Evolutionary conservation across 2,113 vertebrate species (phyloP), one percentile per base, ranked within the genome.

Genomic region (Hippocampus guttulatus): DNA sequence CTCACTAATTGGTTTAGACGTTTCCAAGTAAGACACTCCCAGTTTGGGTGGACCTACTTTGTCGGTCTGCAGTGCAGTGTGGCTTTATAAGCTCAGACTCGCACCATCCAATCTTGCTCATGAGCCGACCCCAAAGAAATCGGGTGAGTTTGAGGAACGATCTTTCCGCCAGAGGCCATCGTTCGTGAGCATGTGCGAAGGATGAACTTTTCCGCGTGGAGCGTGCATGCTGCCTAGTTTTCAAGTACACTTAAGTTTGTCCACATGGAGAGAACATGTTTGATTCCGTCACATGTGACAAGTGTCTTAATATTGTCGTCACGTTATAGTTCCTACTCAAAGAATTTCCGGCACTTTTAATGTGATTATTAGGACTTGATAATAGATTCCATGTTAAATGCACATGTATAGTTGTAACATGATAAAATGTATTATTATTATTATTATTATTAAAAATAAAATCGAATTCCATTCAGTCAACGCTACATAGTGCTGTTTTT

Each of bases 11-110:
- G 93, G 92, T 91, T 91, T 94, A 93, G 92, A 92, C 70, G 61
- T 88, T 86, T 88, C 61, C 74, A 83, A 72, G 74, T 90, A 87
- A 72, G 95, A 95, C 95, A 94, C 96, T 94, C 94, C 95, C 94
- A 93, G 91, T 92, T 89, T 88, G 92, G 91, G 91, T 92, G 91
- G 91, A 88, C 81, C 88, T 62, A 64, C 78, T 81, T 60, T 81
- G 74, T 74, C 57, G 55, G 80, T 74, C 78, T 74, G 80, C 43
- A 47, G 64, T 67, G 78, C 87, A 87, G 80, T 84, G 77, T 76
- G 87, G 85, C 80, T 90, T 89, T 93, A 92, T 91, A 93, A 93
- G 88, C 78, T 81, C 75, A 38, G 84, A 73, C 70, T 72, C 80
- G 67, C 66, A 85, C 79, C 84, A 70, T 62, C 49, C 77, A 71